Conservation (phyloP, 2,113 vertebrate genomes). For the Pseudopipra pipra region DNA sequence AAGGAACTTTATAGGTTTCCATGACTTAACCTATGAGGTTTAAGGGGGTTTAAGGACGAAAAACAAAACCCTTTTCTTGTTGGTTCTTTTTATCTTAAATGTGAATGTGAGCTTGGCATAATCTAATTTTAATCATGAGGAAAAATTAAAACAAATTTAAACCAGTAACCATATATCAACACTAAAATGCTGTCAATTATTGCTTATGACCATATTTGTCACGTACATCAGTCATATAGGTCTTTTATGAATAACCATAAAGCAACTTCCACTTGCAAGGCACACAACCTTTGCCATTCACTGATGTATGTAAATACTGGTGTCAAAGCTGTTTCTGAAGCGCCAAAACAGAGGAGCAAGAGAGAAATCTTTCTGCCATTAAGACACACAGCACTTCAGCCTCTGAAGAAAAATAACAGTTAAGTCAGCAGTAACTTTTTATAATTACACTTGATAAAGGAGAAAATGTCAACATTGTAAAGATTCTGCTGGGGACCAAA, state of each 20-base stretch:
- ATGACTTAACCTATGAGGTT: conserved; percentile 45
- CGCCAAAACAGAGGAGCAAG: not conserved
- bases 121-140: conserved; percentile 10
- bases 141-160: conserved; percentile 29
- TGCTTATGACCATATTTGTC: not conserved
- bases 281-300: not conserved
- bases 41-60: conserved; percentile 25
- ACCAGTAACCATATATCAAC: conserved; percentile 1
- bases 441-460: not conserved
- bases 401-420: not conserved
- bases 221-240: not conserved
- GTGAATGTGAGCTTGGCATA: not conserved
- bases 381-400: not conserved
- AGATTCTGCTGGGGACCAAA: not conserved
- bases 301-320: not conserved
- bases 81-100: conserved; percentile 19
- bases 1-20: conserved; percentile 46
- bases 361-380: not conserved
- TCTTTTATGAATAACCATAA: not conserved
- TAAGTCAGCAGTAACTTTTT: not conserved
- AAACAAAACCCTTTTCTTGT: conserved; percentile 42
- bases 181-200: conserved; percentile 3
- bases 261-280: not conserved
- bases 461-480: not conserved
- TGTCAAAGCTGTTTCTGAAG: not conserved